Conservation (phyloP, 2,797 vertebrate species). For the Molossus alvarezi region DNA sequence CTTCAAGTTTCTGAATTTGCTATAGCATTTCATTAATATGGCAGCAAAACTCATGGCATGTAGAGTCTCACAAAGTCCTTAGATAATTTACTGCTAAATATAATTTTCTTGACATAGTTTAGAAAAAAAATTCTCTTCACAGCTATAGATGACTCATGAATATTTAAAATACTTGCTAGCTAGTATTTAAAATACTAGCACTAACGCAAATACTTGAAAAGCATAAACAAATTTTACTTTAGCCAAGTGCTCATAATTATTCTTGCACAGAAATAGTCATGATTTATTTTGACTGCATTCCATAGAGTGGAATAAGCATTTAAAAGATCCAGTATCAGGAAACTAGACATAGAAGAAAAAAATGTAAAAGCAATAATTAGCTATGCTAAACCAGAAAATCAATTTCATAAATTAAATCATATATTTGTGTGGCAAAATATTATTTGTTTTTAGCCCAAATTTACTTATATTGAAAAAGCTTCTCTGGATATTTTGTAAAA, state of each 20-base stretch:
- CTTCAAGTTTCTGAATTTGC: conserved; percentile 1
- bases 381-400: not conserved
- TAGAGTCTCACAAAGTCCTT: not conserved
- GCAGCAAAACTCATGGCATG: not conserved
- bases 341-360: not conserved
- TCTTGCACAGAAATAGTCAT: not conserved
- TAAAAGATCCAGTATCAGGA: not conserved
- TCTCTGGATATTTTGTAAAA: not conserved
- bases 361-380: conserved; percentile 15
- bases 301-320: not conserved
- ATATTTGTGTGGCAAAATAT: not conserved
- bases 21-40: not conserved
- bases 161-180: not conserved
- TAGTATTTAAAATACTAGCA: conserved; percentile 49
- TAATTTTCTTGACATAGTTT: conserved; percentile 11
- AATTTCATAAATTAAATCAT: not conserved
- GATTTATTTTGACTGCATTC: conserved; percentile 34
- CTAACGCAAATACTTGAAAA: conserved; percentile 35
- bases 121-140: not conserved
- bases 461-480: not conserved
- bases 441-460: not conserved
- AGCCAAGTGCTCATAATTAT: not conserved
- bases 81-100: not conserved
- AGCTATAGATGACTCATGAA: conserved; percentile 29
- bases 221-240: conserved; percentile 36